Evolutionary conservation across 2,888 invertebrate genomes (phyloP).

Genomic region (Apamea monoglypha): DNA sequence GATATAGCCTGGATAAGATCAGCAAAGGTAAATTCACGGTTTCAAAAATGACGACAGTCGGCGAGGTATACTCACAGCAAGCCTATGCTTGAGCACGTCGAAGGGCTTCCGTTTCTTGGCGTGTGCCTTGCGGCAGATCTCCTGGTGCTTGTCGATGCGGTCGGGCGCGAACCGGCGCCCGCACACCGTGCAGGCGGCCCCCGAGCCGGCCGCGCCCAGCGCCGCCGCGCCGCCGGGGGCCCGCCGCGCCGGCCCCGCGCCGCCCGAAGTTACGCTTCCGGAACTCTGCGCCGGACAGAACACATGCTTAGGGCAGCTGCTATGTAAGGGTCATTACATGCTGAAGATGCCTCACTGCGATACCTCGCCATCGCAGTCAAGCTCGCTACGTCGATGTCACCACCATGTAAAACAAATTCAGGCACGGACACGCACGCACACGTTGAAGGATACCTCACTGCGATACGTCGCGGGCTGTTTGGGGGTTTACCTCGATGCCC

Average conservation of each 20-base stretch:
- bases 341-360: neutral
- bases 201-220: conserved; percentile 65
- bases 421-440: too few species aligned
- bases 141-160: conserved; percentile 95
- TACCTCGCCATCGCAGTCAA: neutral
- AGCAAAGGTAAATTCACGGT: neutral
- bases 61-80: conserved; percentile 84
- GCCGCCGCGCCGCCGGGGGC: conserved; percentile 78
- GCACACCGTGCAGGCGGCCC: conserved; percentile 92
- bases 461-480: neutral
- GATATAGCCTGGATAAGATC: too few species aligned
- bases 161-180: conserved; percentile 95
- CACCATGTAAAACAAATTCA: too few species aligned
- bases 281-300: conserved; percentile 25
- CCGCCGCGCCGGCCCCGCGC: conserved; percentile 46
- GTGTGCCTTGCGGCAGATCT: conserved; percentile 95
- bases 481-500: neutral
- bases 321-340: neutral
- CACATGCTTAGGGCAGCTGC: conserved; percentile 6
- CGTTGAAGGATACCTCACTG: neutral
- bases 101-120: conserved; percentile 97
- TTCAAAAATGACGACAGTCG: neutral
- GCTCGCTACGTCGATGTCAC: too few species aligned
- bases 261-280: conserved; percentile 41
- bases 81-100: conserved; percentile 97